Conservation (phyloP, 2,113 vertebrate species). For the Syngnathus scovelli region DNA sequence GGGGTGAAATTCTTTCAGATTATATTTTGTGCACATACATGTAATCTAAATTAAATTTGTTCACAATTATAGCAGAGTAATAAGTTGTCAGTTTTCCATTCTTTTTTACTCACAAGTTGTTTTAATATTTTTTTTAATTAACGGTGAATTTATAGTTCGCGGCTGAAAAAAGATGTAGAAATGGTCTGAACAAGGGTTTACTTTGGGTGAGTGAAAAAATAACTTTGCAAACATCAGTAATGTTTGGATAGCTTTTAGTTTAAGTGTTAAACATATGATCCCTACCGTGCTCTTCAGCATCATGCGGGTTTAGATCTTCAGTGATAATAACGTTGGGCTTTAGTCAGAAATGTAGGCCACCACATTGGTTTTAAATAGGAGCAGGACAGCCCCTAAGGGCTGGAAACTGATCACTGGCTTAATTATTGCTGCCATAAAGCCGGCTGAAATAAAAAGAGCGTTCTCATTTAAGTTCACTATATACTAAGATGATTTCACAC, state of each 20-base stretch:
- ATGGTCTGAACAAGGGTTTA: too few species aligned
- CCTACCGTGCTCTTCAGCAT: slow-evolving; percentile 17
- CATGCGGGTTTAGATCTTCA: slow-evolving; percentile 25
- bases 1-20: background rate
- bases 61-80: background rate
- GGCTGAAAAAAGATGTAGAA: background rate
- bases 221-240: background rate
- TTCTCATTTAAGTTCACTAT: slow-evolving; percentile 11
- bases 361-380: slow-evolving; percentile 57
- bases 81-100: background rate
- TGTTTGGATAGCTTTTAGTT: background rate
- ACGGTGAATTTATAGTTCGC: background rate
- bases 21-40: background rate
- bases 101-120: background rate
- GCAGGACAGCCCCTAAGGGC: slow-evolving; percentile 56
- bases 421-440: slow-evolving; percentile 43
- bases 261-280: slow-evolving; percentile 2
- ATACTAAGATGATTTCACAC: slow-evolving; percentile 1
- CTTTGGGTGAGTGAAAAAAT: background rate
- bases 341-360: slow-evolving; percentile 57
- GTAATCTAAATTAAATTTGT: background rate
- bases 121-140: background rate
- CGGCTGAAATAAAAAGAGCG: slow-evolving; percentile 10
- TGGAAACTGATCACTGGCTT: slow-evolving; percentile 49
- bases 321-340: slow-evolving; percentile 45